Conservation (phyloP, 2,113 vertebrate genomes). For the Coryphaenoides rupestris region DNA sequence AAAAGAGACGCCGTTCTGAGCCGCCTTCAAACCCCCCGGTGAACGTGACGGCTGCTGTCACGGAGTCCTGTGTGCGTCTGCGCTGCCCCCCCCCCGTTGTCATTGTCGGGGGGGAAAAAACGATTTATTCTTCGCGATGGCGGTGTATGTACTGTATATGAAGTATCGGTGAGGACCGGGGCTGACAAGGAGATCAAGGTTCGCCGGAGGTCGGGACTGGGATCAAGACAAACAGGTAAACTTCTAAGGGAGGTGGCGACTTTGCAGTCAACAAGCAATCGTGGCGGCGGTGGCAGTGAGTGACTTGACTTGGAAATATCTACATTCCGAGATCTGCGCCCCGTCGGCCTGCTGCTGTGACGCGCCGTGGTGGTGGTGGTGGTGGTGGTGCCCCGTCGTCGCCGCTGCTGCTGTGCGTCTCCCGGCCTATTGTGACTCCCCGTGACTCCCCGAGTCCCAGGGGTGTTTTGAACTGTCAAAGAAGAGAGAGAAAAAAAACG, state of each 20-base stretch:
- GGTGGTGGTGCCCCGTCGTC: too few species aligned
- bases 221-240: constrained; percentile 61
- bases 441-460: constrained; percentile 66
- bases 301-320: constrained; percentile 36
- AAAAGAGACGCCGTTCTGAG: too few species aligned
- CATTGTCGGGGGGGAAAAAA: constrained; percentile 14
- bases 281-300: constrained; percentile 30
- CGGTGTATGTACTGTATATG: constrained; percentile 29
- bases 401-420: too few species aligned
- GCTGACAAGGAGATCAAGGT: constrained; percentile 62
- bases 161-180: constrained; percentile 38
- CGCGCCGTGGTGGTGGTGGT: too few species aligned
- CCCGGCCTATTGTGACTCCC: constrained; percentile 51
- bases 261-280: constrained; percentile 46
- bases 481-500: too few species aligned
- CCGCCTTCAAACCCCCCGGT: too few species aligned
- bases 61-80: too few species aligned
- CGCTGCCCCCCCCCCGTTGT: too few species aligned
- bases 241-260: constrained; percentile 68
- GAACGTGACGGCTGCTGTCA: too few species aligned
- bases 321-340: constrained; percentile 42
- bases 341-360: too few species aligned
- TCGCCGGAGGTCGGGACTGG: constrained; percentile 2
- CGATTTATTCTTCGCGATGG: constrained; percentile 40
- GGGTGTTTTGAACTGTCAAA: constrained; percentile 67